Evolutionary conservation across 2,888 invertebrate species (phyloP).

Genomic region (Drosophila borealis): DNA sequence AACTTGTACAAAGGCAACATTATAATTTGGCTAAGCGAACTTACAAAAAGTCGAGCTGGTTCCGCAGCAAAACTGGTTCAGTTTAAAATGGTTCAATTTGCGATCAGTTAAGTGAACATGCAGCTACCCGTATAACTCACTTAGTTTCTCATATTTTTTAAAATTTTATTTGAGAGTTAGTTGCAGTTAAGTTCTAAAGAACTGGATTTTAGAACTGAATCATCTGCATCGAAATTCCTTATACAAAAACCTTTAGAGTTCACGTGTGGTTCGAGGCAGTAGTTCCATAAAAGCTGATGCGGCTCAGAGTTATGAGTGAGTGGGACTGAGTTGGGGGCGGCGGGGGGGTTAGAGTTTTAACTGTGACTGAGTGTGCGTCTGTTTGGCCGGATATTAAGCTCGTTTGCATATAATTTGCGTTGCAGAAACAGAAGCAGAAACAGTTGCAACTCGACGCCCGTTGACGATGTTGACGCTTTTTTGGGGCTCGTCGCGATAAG

Average conservation of each 20-base stretch:
- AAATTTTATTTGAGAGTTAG: too few relatives aligned
- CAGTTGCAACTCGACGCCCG: slow-evolving; percentile 47
- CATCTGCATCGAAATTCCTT: neutral
- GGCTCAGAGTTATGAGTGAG: slow-evolving; percentile 6
- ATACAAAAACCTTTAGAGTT: neutral
- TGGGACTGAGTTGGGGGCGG: neutral
- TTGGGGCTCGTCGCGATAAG: slow-evolving; percentile 69
- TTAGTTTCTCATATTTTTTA: too few relatives aligned
- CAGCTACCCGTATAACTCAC: too few relatives aligned
- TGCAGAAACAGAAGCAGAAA: slow-evolving; percentile 63
- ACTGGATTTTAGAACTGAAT: neutral
- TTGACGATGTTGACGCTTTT: slow-evolving; percentile 67
- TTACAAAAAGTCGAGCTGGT: neutral
- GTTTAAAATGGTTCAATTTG: too few relatives aligned
- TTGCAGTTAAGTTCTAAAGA: neutral
- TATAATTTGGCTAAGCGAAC: neutral
- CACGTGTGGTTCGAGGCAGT: slow-evolving; percentile 2
- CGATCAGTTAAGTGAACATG: too few relatives aligned
- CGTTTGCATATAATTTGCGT: slow-evolving; percentile 80
- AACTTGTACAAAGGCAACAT: too few relatives aligned
- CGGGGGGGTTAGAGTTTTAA: neutral
- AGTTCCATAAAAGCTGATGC: slow-evolving; percentile 12
- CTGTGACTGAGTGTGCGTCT: slow-evolving; percentile 55
- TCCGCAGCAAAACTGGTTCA: neutral
- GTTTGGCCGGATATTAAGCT: slow-evolving; percentile 81